Evolutionary conservation across 2,797 vertebrate species (phyloP).

Genomic region (Philypnodon macrostomus): DNA sequence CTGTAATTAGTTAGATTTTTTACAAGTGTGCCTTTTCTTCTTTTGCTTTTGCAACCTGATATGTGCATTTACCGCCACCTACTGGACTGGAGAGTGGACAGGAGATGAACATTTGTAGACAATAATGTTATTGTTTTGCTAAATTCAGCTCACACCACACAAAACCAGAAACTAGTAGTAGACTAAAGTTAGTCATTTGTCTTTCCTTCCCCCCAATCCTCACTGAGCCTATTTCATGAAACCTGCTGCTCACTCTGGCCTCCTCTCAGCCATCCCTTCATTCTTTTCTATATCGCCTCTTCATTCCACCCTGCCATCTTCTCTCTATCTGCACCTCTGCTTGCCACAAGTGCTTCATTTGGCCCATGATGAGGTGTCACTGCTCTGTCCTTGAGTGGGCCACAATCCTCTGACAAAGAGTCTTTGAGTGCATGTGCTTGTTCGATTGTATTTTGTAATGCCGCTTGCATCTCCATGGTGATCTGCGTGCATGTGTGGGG

Average conservation of each 20-base stretch:
- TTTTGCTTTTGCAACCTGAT: no score
- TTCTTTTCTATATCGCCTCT: constrained; percentile 42
- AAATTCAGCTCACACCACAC: no score
- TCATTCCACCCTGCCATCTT: constrained; percentile 53
- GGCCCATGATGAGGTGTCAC: constrained; percentile 77
- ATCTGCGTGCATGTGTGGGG: constrained; percentile 49
- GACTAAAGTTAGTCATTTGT: not conserved
- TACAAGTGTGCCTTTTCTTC: no score
- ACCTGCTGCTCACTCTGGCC: constrained; percentile 27
- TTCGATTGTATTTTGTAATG: constrained; percentile 19
- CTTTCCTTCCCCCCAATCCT: constrained; percentile 24
- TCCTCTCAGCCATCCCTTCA: constrained; percentile 37
- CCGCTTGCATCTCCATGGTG: constrained; percentile 2
- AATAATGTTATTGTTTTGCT: no score
- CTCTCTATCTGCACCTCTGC: constrained; percentile 42
- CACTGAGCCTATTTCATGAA: constrained; percentile 51
- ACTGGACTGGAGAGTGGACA: no score
- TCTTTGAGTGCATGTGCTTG: constrained; percentile 39
- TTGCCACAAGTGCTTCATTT: constrained; percentile 70
- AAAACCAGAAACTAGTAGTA: no score
- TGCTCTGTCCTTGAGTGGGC: constrained; percentile 64
- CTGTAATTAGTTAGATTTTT: no score
- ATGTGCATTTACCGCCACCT: no score
- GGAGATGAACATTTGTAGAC: no score
- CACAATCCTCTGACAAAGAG: constrained; percentile 50